Conservation (phyloP, 2,888 invertebrate genomes). For the Tachystola acroxantha region DNA sequence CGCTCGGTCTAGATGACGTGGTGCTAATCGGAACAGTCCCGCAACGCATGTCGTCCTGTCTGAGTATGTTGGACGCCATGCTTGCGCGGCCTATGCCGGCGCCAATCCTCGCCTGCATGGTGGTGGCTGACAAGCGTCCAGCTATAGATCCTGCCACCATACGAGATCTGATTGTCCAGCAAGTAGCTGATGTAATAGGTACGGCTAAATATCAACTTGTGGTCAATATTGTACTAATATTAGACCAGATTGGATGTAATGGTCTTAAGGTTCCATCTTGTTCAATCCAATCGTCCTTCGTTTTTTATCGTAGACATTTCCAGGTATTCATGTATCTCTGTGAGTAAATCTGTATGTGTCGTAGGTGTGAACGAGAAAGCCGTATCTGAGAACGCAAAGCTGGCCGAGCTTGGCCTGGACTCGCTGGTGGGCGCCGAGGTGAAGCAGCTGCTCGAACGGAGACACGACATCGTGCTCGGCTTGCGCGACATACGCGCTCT, state of each 20-base stretch:
- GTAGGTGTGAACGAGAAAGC: constrained; percentile 89
- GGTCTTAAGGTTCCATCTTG: too few species aligned
- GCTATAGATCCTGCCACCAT: constrained; percentile 77
- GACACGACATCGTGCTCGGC: constrained; percentile 92
- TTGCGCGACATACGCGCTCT: constrained; percentile 94
- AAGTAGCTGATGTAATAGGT: constrained; percentile 93
- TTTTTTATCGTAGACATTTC: too few species aligned
- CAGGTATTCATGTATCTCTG: too few species aligned
- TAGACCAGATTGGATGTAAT: too few species aligned
- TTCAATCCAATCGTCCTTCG: too few species aligned
- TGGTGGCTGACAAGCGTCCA: constrained; percentile 91
- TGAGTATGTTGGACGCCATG: constrained; percentile 92
- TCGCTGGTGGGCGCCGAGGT: constrained; percentile 99
- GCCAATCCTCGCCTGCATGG: constrained; percentile 84
- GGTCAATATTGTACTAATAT: not conserved
- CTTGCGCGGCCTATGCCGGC: constrained; percentile 91
- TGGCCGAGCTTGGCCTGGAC: constrained; percentile 98
- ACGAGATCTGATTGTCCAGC: constrained; percentile 80
- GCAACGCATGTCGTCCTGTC: constrained; percentile 96
- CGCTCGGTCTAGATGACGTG: constrained; percentile 92
- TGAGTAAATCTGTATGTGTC: too few species aligned
- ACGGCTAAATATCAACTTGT: constrained; percentile 10
- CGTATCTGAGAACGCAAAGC: constrained; percentile 83
- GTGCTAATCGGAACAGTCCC: constrained; percentile 97
- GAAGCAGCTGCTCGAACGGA: constrained; percentile 95